Evolutionary conservation across 2,113 vertebrate genomes (phyloP).

Genomic region (Pseudorectes ferrugineus): DNA sequence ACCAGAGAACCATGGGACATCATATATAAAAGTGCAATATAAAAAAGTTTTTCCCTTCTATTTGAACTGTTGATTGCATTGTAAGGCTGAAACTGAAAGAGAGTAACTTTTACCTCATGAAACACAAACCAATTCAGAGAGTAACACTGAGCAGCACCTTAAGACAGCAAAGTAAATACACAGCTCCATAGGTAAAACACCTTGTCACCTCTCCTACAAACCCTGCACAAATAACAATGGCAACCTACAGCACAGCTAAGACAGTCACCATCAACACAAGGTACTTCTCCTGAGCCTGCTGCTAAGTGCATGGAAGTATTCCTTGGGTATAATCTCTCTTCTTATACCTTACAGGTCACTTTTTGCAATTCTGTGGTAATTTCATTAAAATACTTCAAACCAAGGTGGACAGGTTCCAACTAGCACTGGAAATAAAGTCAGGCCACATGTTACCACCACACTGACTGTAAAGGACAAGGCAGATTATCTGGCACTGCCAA

Average conservation of each 20-base stretch:
- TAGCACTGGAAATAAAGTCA: not conserved
- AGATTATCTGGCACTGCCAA: not conserved
- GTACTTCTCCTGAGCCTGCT: not conserved
- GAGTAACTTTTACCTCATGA: not conserved
- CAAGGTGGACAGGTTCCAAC: not conserved
- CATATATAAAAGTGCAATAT: not conserved
- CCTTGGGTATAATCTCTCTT: not conserved
- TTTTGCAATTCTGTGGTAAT: not conserved
- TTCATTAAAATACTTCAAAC: not conserved
- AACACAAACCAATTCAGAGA: not conserved
- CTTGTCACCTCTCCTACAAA: not conserved
- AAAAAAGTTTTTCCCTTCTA: not conserved
- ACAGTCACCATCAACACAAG: accelerated
- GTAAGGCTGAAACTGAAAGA: not conserved
- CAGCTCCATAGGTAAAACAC: not conserved
- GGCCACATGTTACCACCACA: not conserved
- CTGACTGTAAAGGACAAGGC: not conserved
- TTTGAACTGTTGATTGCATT: not conserved
- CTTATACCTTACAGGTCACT: not conserved
- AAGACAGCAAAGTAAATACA: not conserved
- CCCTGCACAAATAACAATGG: not conserved
- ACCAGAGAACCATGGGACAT: not conserved
- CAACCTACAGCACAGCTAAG: not conserved
- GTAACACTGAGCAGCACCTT: not conserved
- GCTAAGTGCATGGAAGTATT: not conserved